phyloP scores from a whole-genome alignment of 2,797 vertebrate genomes.

The Strix occidentalis region DNA sequence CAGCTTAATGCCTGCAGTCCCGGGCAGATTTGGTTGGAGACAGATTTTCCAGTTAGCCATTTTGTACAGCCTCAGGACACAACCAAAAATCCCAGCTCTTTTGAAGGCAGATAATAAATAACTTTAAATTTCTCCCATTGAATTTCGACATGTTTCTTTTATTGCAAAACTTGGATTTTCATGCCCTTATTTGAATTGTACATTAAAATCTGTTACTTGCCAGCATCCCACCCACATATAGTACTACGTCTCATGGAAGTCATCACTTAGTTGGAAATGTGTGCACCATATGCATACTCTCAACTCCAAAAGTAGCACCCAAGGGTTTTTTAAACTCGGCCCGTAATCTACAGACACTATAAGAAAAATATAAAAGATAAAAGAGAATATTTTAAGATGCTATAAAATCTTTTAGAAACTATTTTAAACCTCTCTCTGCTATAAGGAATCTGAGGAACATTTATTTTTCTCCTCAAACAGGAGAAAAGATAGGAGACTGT shows the following conservation, averaged over 20 bases:
- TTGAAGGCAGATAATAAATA: slow-evolving; percentile 35
- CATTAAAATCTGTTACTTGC: slow-evolving; percentile 55
- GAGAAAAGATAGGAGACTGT: slow-evolving; percentile 55
- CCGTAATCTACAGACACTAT: slow-evolving; percentile 71
- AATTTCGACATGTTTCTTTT: slow-evolving; percentile 49
- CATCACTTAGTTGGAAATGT: slow-evolving; percentile 71
- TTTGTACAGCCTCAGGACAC: slow-evolving; percentile 51
- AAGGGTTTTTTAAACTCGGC: slow-evolving; percentile 77
- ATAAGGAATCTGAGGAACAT: slow-evolving; percentile 52
- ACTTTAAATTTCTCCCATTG: slow-evolving; percentile 34
- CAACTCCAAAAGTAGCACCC: slow-evolving; percentile 73
- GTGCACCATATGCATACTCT: slow-evolving; percentile 74
- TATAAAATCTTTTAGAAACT: slow-evolving; percentile 74
- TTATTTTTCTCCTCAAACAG: slow-evolving; percentile 43
- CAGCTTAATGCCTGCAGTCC: slow-evolving; percentile 47
- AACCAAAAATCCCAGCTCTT: slow-evolving; percentile 40
- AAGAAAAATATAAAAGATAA: slow-evolving; percentile 79
- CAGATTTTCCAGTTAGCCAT: slow-evolving; percentile 61
- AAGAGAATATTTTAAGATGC: slow-evolving; percentile 76
- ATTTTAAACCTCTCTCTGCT: slow-evolving; percentile 60
- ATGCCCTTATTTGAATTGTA: slow-evolving; percentile 63
- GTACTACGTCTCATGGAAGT: slow-evolving; percentile 63
- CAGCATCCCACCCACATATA: slow-evolving; percentile 56
- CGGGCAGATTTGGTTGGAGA: slow-evolving; percentile 49
- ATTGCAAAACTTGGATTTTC: slow-evolving; percentile 47